Base-by-base conservation (phyloP, 2,113 vertebrate species). In the Elephas maximus region DNA sequence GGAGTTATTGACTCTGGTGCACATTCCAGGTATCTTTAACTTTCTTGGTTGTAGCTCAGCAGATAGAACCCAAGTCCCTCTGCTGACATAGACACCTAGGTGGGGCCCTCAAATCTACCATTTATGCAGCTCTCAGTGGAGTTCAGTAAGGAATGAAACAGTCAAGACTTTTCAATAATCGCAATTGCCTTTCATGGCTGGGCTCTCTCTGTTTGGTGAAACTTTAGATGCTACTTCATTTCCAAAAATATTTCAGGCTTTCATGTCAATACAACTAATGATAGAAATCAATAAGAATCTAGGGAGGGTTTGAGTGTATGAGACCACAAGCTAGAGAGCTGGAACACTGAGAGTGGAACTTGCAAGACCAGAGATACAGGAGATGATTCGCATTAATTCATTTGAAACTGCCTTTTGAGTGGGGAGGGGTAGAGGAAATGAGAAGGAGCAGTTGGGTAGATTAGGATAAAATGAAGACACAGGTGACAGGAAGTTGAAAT, bases 221-320 rank as follows among this genome's bases (percentile, higher is more conserved):
- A 88, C 28, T 94, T 91, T 44, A 80, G 90, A 69, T 86, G 78
- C 20, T 57, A 67, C 78, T 74, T 91, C 77, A 82, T 82, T 88
- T 93, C 94, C 37, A 81, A 45, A 93, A 85, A 44, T 92, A 84
- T 63, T 86, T 86, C 2, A 17, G 93, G n/a, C 73, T 93, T 95
- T 95, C 53, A 67, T 67, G 51, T 88, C 62, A 57, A 78, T 26
- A 21, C 23, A 78, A 67, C 51, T n/a, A 44, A 48, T 57, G 23
- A 21, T 12, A 78, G 45, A 93, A 33, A 60, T 63, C 76, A 51
- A 17, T 21, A 65, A 53, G 60, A 73, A 37, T 44, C 30, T 33
- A 21, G 51, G 65, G 87, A 79, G 71, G 53, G 26, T 63, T 37
- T 51, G 60, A 60, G 8, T 23, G 5, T 24, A 0, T 53, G 83